phyloP scores from a whole-genome alignment of 2,797 vertebrate species.

The Enteromius paludinosus region DNA sequence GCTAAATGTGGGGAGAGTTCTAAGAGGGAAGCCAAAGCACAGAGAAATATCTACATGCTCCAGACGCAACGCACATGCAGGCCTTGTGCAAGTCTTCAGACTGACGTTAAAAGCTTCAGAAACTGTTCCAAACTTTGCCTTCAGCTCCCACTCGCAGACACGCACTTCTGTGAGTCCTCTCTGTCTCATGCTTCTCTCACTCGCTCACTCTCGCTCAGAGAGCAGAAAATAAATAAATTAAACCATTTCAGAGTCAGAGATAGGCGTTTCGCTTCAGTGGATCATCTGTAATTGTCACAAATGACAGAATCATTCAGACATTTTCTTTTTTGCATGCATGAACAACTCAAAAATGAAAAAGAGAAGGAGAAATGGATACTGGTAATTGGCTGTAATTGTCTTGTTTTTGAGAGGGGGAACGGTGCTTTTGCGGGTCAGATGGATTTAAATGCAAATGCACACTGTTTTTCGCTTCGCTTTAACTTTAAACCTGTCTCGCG shows the following conservation, averaged over 20 bases:
- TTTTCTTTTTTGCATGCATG: constrained; percentile 60
- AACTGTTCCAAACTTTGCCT: constrained; percentile 41
- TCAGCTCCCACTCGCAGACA: constrained; percentile 27
- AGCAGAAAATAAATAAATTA: constrained; percentile 53
- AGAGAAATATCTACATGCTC: constrained; percentile 23
- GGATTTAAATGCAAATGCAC: constrained; percentile 78
- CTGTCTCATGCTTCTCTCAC: constrained; percentile 28
- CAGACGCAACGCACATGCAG: constrained; percentile 12
- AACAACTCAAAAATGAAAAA: constrained; percentile 64
- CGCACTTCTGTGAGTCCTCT: neutral
- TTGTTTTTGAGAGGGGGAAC: constrained; percentile 58
- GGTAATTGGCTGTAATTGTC: constrained; percentile 74
- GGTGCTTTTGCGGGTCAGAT: constrained; percentile 68
- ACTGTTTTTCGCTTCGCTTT: constrained; percentile 9
- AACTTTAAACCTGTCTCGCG: constrained; percentile 32
- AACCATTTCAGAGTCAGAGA: constrained; percentile 24
- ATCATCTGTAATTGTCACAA: constrained; percentile 65
- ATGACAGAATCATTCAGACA: constrained; percentile 62
- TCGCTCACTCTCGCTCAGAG: neutral
- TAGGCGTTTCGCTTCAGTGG: constrained; percentile 50
- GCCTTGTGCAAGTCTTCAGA: constrained; percentile 17
- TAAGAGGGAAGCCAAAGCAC: constrained; percentile 14
- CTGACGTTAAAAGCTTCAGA: constrained; percentile 44
- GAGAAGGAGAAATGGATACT: constrained; percentile 66
- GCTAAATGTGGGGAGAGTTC: constrained; percentile 24